These are phyloP conservation scores for Tangara arthus DNA, from an alignment of 2,797 vertebrate genomes.

Conservation along the genomic window DNA sequence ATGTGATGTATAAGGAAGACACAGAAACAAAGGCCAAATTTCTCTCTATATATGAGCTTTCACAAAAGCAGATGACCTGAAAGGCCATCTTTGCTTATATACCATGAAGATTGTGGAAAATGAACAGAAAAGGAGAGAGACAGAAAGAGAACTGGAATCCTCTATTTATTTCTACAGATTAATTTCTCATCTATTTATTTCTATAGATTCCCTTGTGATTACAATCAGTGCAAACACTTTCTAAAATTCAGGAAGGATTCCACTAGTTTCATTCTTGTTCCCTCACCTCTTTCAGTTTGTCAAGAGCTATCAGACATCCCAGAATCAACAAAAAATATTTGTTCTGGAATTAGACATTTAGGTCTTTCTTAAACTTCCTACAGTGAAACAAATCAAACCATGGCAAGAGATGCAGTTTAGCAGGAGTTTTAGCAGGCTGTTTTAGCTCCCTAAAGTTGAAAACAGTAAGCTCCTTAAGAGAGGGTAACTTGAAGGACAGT, in stretches of 20 bases:
- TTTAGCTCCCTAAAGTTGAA: background rate
- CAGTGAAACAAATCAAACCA: background rate
- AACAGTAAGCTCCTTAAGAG: background rate
- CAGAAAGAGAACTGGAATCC: background rate
- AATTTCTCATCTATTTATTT: background rate
- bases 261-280: background rate
- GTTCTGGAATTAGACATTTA: background rate
- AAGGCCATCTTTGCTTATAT: background rate
- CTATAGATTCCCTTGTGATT: background rate
- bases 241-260: background rate
- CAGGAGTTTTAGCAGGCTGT: background rate
- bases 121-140: background rate
- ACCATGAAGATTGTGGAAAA: background rate
- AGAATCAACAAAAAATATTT: background rate
- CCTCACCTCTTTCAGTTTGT: background rate
- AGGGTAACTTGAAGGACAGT: background rate
- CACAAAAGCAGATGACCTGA: background rate
- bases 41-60: background rate
- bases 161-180: background rate
- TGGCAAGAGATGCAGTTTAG: background rate
- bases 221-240: background rate
- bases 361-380: background rate
- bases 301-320: background rate
- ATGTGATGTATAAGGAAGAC: background rate
- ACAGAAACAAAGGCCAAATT: background rate